Base-by-base conservation (phyloP, 2,113 vertebrate genomes). In the Fregetta grallaria region DNA sequence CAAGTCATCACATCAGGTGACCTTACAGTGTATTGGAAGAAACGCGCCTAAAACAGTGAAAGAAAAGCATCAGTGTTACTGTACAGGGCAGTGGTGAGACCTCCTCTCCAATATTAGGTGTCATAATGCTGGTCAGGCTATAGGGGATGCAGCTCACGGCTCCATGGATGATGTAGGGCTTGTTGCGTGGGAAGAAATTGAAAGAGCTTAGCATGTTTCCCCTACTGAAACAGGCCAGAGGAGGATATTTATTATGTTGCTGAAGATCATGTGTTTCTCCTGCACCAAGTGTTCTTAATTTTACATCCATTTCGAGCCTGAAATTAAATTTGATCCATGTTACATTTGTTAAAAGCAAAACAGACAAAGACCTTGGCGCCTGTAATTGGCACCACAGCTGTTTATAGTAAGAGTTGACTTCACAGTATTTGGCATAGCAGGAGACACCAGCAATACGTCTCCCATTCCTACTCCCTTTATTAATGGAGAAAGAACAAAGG, bases 241-340 rank as follows among this genome's bases (percentile, higher is more conserved):
- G 15, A 90, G 50, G 29, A 30, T 73, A 47, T 79, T 87, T 82
- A 29, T 68, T 62, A 50, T 15, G 7, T 56, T 93, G 44, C 44
- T 91, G 40, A 71, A 94, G 36, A 81, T 38, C 1, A 0, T 38
- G 13, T 77, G 32, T 68, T 94, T 93, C 29, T 93, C 59, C 59
- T 90, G 58, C 66, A 82, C 70, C 66, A 83, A 90, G 10, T 83
- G 88, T 90, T 96, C 75, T 83, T 88, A 73, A 96, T 96, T 94
- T 95, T 86, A 45, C 38, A 38, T 70, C 42, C 67, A 47, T 92
- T 93, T 90, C n/a, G 34, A 93, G 63, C 71, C 67, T 70, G 88
- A 93, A 95, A 93, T 95, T 92, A 82, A 88, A 94, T 93, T 89
- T 82, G 49, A 87, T 93, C 71, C 58, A 16, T 72, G 84, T 85